Conservation (phyloP, 2,888 invertebrate species). For the Choristoneura rosaceana region DNA sequence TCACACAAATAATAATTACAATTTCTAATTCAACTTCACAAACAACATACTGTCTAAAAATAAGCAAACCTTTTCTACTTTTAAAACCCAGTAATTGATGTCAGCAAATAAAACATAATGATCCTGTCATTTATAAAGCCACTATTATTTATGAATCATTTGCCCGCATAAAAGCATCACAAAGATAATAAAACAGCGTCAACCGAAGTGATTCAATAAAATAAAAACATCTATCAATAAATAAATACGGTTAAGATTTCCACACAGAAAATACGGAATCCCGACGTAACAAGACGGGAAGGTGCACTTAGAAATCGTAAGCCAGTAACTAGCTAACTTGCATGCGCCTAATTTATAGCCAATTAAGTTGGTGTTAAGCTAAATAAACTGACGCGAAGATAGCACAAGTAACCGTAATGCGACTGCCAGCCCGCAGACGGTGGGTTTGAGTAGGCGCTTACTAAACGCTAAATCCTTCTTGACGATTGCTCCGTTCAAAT, state of each 20-base stretch:
- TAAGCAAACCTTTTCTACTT: background rate
- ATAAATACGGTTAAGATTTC: constrained; percentile 14
- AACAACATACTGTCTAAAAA: background rate
- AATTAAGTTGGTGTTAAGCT: constrained; percentile 82
- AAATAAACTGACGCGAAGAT: constrained; percentile 79
- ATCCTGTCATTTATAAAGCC: background rate
- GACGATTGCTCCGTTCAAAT: constrained; percentile 63
- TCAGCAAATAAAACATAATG: background rate
- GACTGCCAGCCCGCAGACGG: constrained; percentile 60
- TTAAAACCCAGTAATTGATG: constrained; percentile 2
- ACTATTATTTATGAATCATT: constrained; percentile 9
- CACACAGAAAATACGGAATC: constrained; percentile 53
- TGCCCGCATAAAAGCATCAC: constrained; percentile 5
- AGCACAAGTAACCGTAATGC: constrained; percentile 72
- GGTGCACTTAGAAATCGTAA: constrained; percentile 57
- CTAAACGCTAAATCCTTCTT: constrained; percentile 55
- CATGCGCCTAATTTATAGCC: constrained; percentile 79
- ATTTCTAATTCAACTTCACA: background rate
- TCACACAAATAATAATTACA: background rate
- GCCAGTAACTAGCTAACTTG: constrained; percentile 71
- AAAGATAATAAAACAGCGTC: constrained; percentile 8
- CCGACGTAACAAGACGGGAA: constrained; percentile 67
- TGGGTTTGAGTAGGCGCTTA: constrained; percentile 59
- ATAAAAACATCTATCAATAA: constrained; percentile 9
- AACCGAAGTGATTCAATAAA: background rate